Base-by-base conservation (phyloP, 2,113 vertebrate genomes). In the Tiliqua scincoides region DNA sequence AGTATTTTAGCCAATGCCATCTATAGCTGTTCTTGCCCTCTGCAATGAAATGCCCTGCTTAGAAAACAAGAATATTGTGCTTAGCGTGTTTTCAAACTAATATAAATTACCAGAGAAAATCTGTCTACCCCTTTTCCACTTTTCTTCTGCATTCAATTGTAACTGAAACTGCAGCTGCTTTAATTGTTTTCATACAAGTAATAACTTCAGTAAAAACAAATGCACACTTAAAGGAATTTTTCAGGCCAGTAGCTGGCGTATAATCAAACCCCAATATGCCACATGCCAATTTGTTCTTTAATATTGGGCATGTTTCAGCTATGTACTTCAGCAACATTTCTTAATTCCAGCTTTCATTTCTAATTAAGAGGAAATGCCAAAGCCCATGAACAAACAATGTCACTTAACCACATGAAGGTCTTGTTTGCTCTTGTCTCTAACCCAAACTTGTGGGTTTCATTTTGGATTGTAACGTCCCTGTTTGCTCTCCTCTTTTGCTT, bases 161-260 rank as follows among this genome's bases (percentile, higher is more conserved):
- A 62, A 80, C 59, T 87, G 40, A 37, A 87, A 80, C 87, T 71
- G 1, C 32, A 85, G 75, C 57, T 65, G 75, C 3, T 40, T 86
- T 74, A 61, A 27, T 20, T 89, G 3, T 18, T 1, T 54, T 91
- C 88, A 76, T 52, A 17, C 40, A 65, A 65, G 40, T 35, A 74
- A 83, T 62, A 84, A 84, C 87, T 85, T 84, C 30, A 30, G 18
- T n/a, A 86, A 86, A 87, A 27, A 68, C 21, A 54, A 90, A 90
- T 85, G 71, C 62, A 21, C 8, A 63, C 0, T 8, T n/a, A 78
- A 90, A 87, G 86, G 6, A 87, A 85, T 71, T 78, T 21, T 86
- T 30, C 32, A 86, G 35, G 65, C 57, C 35, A 21, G 65, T 72
- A 40, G 54, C n/a, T 90, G 87, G 78, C 80, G 67, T 67, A 32